These are phyloP conservation scores for Metellina segmentata DNA, from an alignment of 2,888 invertebrate genomes.

Conservation along the genomic window DNA sequence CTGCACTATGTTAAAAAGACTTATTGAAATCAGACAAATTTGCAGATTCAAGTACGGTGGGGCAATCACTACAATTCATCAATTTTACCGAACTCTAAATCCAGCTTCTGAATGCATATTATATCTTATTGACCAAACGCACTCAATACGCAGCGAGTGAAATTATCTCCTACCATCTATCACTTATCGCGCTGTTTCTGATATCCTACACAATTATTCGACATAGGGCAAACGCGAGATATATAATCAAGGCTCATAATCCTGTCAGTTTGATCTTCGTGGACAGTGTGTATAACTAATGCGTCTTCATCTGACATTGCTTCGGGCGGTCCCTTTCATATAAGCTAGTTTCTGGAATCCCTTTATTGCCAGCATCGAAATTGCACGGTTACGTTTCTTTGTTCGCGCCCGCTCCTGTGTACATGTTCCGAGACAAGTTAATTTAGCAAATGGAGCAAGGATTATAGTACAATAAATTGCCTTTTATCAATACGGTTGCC, in stretches of 20 bases:
- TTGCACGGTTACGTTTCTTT: too few relatives aligned
- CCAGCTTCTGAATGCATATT: neutral
- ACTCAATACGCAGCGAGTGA: neutral
- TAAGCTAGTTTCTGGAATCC: too few relatives aligned
- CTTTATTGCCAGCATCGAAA: too few relatives aligned
- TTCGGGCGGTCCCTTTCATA: neutral
- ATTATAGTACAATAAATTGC: too few relatives aligned
- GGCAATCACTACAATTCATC: too few relatives aligned
- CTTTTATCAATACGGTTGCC: too few relatives aligned
- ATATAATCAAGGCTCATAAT: neutral
- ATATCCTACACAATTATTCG: neutral
- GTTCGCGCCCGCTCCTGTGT: too few relatives aligned
- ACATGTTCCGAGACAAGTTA: too few relatives aligned
- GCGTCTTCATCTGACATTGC: neutral
- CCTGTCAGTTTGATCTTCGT: neutral
- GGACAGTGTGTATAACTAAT: neutral
- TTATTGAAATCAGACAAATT: too few relatives aligned
- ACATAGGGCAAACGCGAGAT: neutral
- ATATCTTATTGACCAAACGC: neutral
- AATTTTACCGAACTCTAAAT: neutral
- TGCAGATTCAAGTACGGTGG: too few relatives aligned
- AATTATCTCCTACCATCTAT: neutral
- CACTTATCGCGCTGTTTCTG: neutral
- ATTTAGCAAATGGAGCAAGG: too few relatives aligned
- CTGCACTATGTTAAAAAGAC: too few relatives aligned